These are phyloP conservation scores for Atrichornis clamosus DNA, from an alignment of 2,113 vertebrate genomes.

Conservation along the genomic window DNA sequence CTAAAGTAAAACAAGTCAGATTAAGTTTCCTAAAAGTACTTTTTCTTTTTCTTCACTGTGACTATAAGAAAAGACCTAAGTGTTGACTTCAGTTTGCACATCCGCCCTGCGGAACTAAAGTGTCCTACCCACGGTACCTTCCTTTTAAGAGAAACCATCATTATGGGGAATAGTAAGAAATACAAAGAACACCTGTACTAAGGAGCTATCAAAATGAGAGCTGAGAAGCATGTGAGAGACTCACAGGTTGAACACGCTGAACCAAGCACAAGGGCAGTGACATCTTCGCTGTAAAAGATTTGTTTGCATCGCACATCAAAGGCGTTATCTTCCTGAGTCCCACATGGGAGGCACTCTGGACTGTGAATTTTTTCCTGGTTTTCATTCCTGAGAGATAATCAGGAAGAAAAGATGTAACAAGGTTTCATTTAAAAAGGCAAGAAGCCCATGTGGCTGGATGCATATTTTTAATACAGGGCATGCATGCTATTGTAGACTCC, in stretches of 20 bases:
- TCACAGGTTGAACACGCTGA: rapidly evolving
- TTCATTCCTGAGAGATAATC: background rate
- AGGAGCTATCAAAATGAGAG: background rate
- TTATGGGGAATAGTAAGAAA: background rate
- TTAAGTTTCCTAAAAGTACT: background rate
- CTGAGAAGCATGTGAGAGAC: background rate
- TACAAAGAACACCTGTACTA: background rate
- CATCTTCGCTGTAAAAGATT: background rate
- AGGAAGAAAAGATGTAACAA: background rate
- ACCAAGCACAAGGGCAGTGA: background rate
- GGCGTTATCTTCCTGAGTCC: background rate
- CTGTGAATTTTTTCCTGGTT: background rate
- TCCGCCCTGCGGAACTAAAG: background rate
- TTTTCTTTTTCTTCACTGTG: background rate
- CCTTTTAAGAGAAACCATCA: background rate
- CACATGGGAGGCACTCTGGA: background rate
- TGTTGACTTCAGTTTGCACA: background rate
- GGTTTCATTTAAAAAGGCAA: background rate
- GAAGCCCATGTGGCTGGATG: background rate
- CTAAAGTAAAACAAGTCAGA: background rate
- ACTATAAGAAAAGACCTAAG: background rate
- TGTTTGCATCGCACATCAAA: background rate
- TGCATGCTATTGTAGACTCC: background rate
- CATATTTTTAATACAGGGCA: background rate
- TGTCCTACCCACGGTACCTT: background rate